Evolutionary conservation across 1,140 invertebrate genomes (phyloP), one percentile per base, ranked within the genome.

Genomic region (Drosophila virilis): DNA sequence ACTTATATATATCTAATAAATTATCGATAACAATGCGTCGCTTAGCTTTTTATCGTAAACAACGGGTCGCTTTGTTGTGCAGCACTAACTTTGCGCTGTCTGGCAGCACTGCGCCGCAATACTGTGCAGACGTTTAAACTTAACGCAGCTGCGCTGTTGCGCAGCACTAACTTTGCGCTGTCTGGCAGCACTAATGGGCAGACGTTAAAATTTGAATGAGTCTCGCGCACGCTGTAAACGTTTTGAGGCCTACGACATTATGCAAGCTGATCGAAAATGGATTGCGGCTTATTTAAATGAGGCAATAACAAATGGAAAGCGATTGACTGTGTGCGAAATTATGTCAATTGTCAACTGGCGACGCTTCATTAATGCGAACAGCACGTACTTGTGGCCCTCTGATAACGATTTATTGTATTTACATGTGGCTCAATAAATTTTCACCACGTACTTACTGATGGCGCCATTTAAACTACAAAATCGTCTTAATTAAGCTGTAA

Each of bases 391-490:
- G 73, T 59, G 55, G 60, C 59, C 74, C 57, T 64, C 68, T 78
- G 82, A 85, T 81, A 85, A 69, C 69, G 66, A 54, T 50, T 67
- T 55, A 74, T 62, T 74, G 64, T 45, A 45, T 59, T 74, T 62
- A 62, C 70, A 68, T 71, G 80, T 48, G 61, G 33, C 54, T 55
- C 62, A 84, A 80, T 80, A 57, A 77, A 89, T 89, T 89, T 89
- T 80, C 85, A 89, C 84, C 85, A 89, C 84, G 85, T 89, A 89
- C 55, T 55, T 58, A 48, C 66, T 88, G 78, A 80, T 86, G 76
- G 83, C 76, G 82, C 78, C 83, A 82, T 82, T 88, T 77, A 68
- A 60, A 46, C 66, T 17, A 42, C 69, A 58, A 74, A 77, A 89
- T 70, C 58, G 28, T 17, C 73, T 77, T 83, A 77, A 86, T 79